phyloP scores from a whole-genome alignment of 53 echinoderm and acorn worm species.

The Mesocentrotus franciscanus region DNA sequence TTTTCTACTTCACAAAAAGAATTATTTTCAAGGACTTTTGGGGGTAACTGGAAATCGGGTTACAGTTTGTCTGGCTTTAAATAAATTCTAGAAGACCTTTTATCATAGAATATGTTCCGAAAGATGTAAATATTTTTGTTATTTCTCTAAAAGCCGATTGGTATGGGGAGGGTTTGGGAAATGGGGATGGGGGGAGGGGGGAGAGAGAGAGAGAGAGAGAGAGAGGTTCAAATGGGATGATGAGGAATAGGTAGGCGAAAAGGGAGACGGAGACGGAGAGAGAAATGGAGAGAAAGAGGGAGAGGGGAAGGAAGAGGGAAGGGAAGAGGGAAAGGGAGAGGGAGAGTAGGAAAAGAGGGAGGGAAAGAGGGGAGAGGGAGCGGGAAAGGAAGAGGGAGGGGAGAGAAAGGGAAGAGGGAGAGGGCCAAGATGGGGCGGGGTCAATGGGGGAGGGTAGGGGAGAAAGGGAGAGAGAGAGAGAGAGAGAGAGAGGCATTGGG shows the following conservation, averaged over 20 bases:
- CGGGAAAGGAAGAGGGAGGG: neutral
- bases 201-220: neutral
- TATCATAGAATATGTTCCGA: neutral
- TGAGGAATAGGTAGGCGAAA: neutral
- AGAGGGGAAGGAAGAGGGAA: neutral
- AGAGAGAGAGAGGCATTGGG: too few species aligned
- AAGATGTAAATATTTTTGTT: neutral
- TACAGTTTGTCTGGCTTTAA: neutral
- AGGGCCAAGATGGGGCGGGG: neutral
- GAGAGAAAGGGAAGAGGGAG: neutral
- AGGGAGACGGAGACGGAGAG: neutral
- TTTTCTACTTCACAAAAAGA: neutral
- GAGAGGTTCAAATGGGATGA: neutral
- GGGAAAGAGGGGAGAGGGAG: neutral
- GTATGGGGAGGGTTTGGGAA: neutral
- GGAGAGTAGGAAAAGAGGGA: neutral
- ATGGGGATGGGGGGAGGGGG: neutral
- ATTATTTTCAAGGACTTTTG: neutral
- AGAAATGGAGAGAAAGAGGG: neutral
- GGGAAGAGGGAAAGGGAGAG: neutral
- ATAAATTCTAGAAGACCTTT: neutral
- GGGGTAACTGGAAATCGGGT: neutral
- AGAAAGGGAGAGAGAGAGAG: too few species aligned
- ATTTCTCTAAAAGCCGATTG: neutral
- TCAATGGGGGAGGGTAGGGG: too few species aligned